Percentiles rank a stretch among this genome's conserved stretches.
Evolutionary conservation across 2,888 invertebrate genomes (phyloP).

Genomic region (Drosophila infuscata): DNA sequence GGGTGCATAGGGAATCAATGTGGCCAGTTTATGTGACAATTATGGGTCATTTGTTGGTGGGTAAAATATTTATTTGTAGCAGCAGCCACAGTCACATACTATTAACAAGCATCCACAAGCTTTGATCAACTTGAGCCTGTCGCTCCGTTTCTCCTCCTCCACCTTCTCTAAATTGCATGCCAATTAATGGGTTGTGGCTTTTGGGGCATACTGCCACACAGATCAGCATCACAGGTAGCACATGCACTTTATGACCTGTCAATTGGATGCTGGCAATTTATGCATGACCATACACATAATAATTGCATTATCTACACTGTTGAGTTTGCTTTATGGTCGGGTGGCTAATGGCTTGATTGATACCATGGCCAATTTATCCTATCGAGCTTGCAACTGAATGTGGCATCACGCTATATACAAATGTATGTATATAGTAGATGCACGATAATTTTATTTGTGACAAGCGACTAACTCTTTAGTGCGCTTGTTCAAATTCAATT

Average conservation of each 20-base stretch:
- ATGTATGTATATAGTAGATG: background rate
- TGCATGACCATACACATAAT: slow-evolving; percentile 17
- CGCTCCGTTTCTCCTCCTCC: background rate
- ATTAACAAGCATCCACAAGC: slow-evolving; percentile 1
- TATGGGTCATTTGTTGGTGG: slow-evolving; percentile 66
- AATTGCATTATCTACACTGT: slow-evolving; percentile 34
- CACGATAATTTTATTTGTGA: background rate
- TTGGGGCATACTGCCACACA: slow-evolving; percentile 13
- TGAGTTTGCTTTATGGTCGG: background rate
- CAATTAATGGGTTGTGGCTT: slow-evolving; percentile 38
- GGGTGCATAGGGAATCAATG: background rate
- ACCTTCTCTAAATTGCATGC: slow-evolving; percentile 26
- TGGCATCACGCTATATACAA: background rate
- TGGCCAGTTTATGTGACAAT: slow-evolving; percentile 66
- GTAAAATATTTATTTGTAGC: slow-evolving; percentile 47
- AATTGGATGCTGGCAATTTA: slow-evolving; percentile 5
- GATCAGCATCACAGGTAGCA: background rate
- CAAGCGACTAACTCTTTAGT: background rate
- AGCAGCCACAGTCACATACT: slow-evolving; percentile 8
- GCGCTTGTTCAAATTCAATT: background rate
- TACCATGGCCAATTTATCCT: background rate
- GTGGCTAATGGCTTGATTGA: slow-evolving; percentile 21
- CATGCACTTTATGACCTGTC: slow-evolving; percentile 22
- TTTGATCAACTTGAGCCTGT: slow-evolving; percentile 39
- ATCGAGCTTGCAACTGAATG: background rate